Base-by-base conservation (phyloP, 2,113 vertebrate genomes). In the Megaceryle maxima region DNA sequence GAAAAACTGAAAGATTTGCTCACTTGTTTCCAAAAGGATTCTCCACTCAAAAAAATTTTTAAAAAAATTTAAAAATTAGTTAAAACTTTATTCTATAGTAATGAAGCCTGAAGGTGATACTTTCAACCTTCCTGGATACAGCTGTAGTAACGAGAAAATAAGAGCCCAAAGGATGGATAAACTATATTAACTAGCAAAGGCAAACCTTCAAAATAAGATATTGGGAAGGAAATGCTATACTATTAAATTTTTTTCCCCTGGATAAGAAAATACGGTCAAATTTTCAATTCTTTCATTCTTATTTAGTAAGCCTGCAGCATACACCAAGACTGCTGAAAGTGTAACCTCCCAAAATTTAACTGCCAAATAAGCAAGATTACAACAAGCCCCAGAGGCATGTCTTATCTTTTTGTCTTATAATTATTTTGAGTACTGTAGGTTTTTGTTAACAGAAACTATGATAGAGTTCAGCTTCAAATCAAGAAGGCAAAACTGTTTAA, bases 101-200 rank as follows among this genome's bases (percentile, higher is more conserved):
- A 92, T 75, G 92, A 91, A 96, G 83, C 85, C 95, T 77, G 73
- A 90, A 95, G 95, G 72, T 93, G 90, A 77, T 72, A 59, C 92
- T 88, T 96, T 95, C 50, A 53, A 15, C 77, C 46, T 68, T 82
- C 80, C 31, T 63, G 79, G 64, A 68, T 90, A 88, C 85, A 94
- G 77, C 85, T 92, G 41, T 76, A 89, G 57, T 66, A 82, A 84
- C 43, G 66, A 94, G 90, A 94, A 97, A 96, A 93, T 88, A 95
- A 95, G 74, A 94, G 90, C 86, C 80, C 85, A 94, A 72, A 96
- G 88, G 83, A 93, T 77, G 85, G 83, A 91, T 95, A 96, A 97
- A 86, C 51, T 92, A 33, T 56, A 90, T 92, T 89, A 92, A 96
- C 88, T 69, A 95, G 83, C 73, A 76, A 95, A 83, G 29, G 74